Evolutionary conservation across 1,140 invertebrate species (phyloP).

Genomic region (Drosophila truncata): DNA sequence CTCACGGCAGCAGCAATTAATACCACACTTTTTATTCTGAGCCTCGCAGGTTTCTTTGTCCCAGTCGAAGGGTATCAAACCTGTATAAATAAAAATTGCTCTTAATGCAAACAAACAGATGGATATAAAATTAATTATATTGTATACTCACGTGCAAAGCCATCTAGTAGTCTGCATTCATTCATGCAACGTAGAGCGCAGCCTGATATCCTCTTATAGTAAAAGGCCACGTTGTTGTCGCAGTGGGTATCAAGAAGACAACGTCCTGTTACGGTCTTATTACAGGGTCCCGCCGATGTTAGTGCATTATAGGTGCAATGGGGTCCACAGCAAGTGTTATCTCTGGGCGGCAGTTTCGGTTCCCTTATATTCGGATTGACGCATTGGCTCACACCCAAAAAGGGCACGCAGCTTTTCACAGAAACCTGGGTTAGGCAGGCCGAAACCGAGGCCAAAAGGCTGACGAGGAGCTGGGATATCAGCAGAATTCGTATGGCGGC

Average conservation of each 20-base stretch:
- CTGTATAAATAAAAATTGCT: neutral
- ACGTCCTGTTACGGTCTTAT: too few relatives aligned
- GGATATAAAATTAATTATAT: neutral
- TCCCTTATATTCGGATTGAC: neutral
- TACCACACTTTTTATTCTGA: constrained; percentile 18
- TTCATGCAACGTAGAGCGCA: neutral
- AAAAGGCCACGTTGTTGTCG: neutral
- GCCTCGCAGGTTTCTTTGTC: neutral
- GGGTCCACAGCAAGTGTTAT: constrained; percentile 39
- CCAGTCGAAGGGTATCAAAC: neutral
- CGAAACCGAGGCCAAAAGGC: neutral
- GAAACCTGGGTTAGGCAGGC: neutral
- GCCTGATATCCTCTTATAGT: neutral
- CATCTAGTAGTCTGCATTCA: neutral
- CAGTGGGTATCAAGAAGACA: constrained; percentile 42
- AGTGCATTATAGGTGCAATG: neutral
- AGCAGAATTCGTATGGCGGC: constrained; percentile 9
- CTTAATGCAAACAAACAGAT: too few relatives aligned
- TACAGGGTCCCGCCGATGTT: neutral
- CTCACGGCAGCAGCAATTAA: constrained; percentile 46
- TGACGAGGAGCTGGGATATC: neutral
- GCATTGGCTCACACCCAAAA: constrained; percentile 4
- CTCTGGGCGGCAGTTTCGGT: constrained; percentile 24
- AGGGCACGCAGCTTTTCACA: constrained; percentile 5
- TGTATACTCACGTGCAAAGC: constrained; percentile 3